Conservation (phyloP, 2,113 vertebrate genomes). For the Hyaena hyaena region DNA sequence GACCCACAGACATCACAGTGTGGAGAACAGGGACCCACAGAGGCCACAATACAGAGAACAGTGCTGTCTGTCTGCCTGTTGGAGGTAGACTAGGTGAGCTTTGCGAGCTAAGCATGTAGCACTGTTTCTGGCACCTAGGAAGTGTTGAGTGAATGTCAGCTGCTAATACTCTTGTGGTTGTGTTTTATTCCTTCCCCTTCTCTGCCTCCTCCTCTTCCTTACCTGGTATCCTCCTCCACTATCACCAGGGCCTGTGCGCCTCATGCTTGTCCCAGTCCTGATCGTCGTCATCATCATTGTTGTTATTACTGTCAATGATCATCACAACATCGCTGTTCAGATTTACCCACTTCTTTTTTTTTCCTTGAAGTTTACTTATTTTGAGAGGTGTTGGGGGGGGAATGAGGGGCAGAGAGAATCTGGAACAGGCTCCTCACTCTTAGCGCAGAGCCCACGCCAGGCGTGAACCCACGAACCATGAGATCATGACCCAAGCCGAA, state of each 20-base stretch:
- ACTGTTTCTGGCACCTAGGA: fast-evolving
- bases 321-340: neutral
- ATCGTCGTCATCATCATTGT: neutral
- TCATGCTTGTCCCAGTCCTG: no score
- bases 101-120: fast-evolving
- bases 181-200: neutral
- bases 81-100: fast-evolving
- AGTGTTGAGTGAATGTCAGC: fast-evolving
- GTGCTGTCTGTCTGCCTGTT: fast-evolving
- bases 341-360: neutral
- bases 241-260: neutral
- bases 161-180: fast-evolving
- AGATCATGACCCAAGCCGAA: no score
- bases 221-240: fast-evolving
- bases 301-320: neutral
- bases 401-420: no score
- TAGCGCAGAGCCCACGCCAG: no score
- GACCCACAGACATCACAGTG: no score
- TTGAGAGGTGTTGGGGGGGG: no score
- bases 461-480: no score
- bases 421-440: no score
- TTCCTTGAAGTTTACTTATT: no score
- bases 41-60: neutral
- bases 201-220: neutral
- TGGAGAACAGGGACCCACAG: neutral